Base-by-base conservation (phyloP, 2,888 invertebrate genomes). In the Noctua fimbriata region DNA sequence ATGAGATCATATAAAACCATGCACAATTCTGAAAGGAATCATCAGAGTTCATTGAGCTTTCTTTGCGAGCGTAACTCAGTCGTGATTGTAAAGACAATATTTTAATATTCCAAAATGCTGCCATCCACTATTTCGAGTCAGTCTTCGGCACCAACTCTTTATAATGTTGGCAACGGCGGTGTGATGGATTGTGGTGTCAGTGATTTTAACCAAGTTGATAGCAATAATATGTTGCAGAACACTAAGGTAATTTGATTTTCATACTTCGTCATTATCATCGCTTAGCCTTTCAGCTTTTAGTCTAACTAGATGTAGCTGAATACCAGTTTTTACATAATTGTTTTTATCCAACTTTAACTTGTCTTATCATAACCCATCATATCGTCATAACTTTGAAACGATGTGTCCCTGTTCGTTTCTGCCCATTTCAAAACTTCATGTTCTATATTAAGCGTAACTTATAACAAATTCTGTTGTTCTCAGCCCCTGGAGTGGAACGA, bases 1-100 rank as follows among this genome's bases (percentile, higher is more conserved):
- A 83, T 89, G 82, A 84, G 88, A 83, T 76, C 88, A 89, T 94
- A 95, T 95, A 94, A 93, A 94, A 90, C 83, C 82, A 80, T 77
- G 83, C 84, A 89, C 89, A 89, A 87, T 89, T 84, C 83, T 84
- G 87, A 83, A 84, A 89, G 85, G 81, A 84, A 88, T 91, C 89
- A 94, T 90, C n/a, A n/a, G n/a, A 91, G 87, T 86, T 86, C 82
- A 73, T 90, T 85, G 80, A 89, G 84, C 91, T 91, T 92, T 94
- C 91, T 78, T 81, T 76, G 90, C 86, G 91, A 82, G 86, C 91
- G 36, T 36, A 10, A 18, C 7, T 18, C 36, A 5, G 0, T 36
- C 36, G 36, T 36, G 36, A 36, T 36, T 36, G 36, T 5, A 36
- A 36, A 36, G 6, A 60, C 9, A 14, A 10, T 47, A 21, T 32